Percentiles rank a stretch among this genome's conserved stretches.
Evolutionary conservation across 2,888 invertebrate genomes (phyloP).

Genomic region (Ophioninae sp.): DNA sequence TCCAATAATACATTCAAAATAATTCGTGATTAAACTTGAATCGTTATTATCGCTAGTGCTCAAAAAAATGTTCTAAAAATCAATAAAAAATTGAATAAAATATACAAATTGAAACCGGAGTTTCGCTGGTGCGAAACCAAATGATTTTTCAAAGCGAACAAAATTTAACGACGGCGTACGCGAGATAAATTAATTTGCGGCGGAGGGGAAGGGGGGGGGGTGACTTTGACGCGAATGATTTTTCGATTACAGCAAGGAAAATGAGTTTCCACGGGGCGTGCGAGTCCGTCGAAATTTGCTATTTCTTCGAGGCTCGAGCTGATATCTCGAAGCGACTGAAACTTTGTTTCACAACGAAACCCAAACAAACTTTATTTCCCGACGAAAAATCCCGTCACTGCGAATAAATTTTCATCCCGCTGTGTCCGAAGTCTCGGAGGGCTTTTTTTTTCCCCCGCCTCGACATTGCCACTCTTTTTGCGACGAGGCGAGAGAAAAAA

Average conservation of each 20-base stretch:
- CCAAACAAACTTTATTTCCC: neutral
- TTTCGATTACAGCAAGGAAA: slow-evolving; percentile 22
- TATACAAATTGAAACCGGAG: neutral
- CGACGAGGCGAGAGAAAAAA: too few species aligned
- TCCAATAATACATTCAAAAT: too few species aligned
- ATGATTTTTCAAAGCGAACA: slow-evolving; percentile 16
- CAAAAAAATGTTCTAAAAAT: neutral
- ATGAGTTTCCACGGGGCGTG: neutral
- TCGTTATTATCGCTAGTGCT: too few species aligned
- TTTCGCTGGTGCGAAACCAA: neutral
- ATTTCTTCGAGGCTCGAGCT: neutral
- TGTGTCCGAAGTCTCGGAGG: neutral
- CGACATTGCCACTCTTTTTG: too few species aligned
- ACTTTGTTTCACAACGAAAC: slow-evolving; percentile 11
- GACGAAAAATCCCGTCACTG: slow-evolving; percentile 7
- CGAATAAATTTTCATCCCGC: neutral
- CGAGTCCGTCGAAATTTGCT: slow-evolving; percentile 4
- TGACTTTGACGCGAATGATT: slow-evolving; percentile 29
- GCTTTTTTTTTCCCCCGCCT: neutral
- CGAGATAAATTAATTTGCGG: neutral
- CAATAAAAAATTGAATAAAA: neutral
- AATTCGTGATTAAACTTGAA: too few species aligned
- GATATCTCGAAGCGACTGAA: neutral
- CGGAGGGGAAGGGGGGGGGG: neutral
- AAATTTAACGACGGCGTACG: slow-evolving; percentile 17